phyloP scores from a whole-genome alignment of 2,888 invertebrate species.

The Syrphus vitripennis region DNA sequence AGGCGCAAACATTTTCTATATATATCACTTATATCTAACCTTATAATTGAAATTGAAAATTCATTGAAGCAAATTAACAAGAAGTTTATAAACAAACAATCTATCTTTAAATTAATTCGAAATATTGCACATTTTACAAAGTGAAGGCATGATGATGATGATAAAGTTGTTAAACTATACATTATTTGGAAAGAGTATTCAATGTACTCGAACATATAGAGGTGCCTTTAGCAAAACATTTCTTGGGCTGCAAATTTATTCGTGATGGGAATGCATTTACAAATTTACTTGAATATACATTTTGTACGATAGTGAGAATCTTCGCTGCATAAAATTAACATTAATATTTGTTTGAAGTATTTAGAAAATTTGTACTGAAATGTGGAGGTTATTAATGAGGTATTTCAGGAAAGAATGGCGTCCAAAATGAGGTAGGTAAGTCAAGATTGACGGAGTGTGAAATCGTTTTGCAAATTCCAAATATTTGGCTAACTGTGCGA shows the following conservation, averaged over 20 bases:
- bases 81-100: background rate
- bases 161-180: too few relatives aligned
- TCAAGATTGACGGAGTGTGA: too few relatives aligned
- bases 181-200: background rate
- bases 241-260: background rate
- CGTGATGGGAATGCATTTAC: background rate
- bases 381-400: too few relatives aligned
- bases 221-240: too few relatives aligned
- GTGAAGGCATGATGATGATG: background rate
- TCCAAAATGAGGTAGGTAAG: too few relatives aligned
- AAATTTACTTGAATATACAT: background rate
- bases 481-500: too few relatives aligned
- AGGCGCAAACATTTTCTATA: background rate
- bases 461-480: too few relatives aligned
- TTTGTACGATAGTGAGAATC: background rate
- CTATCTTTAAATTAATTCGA: background rate
- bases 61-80: constrained; percentile 14
- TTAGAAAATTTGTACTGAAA: too few relatives aligned
- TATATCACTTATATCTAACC: background rate
- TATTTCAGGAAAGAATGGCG: too few relatives aligned
- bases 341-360: too few relatives aligned
- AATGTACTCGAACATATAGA: too few relatives aligned
- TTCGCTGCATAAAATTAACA: too few relatives aligned
- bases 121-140: background rate
- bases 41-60: constrained; percentile 3